A percentile compares a stretch with the other conserved stretches of the same genome.
phyloP scores from a whole-genome alignment of 2,797 vertebrate species.

The Schizopygopsis malacanthus region DNA sequence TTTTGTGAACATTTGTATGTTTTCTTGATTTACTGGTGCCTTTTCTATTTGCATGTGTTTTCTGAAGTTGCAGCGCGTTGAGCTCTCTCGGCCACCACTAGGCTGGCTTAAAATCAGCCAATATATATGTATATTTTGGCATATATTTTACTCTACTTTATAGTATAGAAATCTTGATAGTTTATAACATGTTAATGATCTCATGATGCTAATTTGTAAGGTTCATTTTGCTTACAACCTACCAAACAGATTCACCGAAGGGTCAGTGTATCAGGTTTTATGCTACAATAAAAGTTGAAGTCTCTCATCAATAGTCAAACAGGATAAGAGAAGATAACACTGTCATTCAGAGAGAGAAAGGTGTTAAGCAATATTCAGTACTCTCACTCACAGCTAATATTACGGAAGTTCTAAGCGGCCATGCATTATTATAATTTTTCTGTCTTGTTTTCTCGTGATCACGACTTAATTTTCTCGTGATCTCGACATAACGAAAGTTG shows the following conservation, averaged over 20 bases:
- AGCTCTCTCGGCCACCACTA: too few relatives aligned
- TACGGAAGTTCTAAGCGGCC: too few relatives aligned
- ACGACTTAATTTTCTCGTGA: too few relatives aligned
- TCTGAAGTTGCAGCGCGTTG: too few relatives aligned
- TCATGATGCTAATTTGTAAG: not conserved
- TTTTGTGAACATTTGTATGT: too few relatives aligned
- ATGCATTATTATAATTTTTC: too few relatives aligned
- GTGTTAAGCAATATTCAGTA: not conserved
- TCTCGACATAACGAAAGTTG: too few relatives aligned
- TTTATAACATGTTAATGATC: not conserved
- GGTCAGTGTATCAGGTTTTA: not conserved
- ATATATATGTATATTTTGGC: not conserved
- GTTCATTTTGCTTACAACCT: not conserved
- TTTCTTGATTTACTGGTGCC: too few relatives aligned
- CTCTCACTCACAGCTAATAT: slow-evolving; percentile 12
- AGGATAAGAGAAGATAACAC: slow-evolving; percentile 23
- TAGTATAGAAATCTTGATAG: not conserved
- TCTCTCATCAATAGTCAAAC: not conserved
- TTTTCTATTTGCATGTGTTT: too few relatives aligned
- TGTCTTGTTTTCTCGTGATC: too few relatives aligned
- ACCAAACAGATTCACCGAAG: not conserved
- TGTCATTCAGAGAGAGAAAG: not conserved
- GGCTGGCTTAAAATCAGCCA: not conserved
- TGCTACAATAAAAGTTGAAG: slow-evolving; percentile 10
- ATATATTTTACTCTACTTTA: not conserved